Percentiles rank a stretch among this genome's conserved stretches.
phyloP scores from a whole-genome alignment of 2,113 vertebrate genomes.

The Brevimyrus niger region DNA sequence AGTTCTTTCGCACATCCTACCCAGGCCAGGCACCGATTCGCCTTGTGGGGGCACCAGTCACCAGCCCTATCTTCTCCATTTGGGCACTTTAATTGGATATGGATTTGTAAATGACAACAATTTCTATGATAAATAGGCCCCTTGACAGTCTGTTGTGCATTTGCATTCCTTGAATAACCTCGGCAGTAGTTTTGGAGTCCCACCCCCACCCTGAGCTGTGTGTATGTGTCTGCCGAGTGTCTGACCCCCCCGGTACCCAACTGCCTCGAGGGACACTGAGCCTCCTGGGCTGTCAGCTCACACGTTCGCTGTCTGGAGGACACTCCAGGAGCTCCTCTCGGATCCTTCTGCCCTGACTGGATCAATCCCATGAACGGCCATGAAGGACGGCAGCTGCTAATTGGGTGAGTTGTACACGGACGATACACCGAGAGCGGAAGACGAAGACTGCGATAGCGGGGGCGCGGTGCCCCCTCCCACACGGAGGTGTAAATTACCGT shows the following conservation, averaged over 20 bases:
- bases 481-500: constrained; percentile 52
- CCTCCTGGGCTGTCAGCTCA: background rate
- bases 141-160: constrained; percentile 60
- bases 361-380: constrained; percentile 33
- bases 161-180: constrained; percentile 67
- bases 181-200: constrained; percentile 51
- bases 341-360: constrained; percentile 16
- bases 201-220: constrained; percentile 9
- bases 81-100: constrained; percentile 72
- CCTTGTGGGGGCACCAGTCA: background rate
- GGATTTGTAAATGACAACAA: constrained; percentile 58
- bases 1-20: constrained; percentile 43
- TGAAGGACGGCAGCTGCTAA: constrained; percentile 32
- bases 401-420: constrained; percentile 39
- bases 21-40: constrained; percentile 53
- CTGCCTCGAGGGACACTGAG: background rate
- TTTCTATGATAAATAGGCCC: constrained; percentile 63
- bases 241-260: background rate
- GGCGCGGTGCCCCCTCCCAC: constrained; percentile 32
- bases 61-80: constrained; percentile 55
- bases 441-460: constrained; percentile 16
- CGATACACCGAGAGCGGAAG: constrained; percentile 33
- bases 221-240: constrained; percentile 22
- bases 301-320: no score
- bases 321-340: background rate